phyloP scores from a whole-genome alignment of 2,888 invertebrate genomes.

The Ochlodes sylvanus region DNA sequence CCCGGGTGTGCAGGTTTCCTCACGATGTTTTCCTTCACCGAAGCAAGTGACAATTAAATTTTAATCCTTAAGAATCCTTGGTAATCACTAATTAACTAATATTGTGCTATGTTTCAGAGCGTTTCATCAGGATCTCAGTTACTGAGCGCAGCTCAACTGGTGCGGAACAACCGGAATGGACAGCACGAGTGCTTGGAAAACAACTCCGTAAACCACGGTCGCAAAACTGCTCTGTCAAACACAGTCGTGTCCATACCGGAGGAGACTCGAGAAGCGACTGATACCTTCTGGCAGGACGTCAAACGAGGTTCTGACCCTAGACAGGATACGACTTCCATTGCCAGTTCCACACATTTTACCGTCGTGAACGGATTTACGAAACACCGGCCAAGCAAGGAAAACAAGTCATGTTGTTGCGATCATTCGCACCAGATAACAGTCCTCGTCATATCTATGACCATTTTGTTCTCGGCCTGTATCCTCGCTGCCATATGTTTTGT shows the following conservation, averaged over 20 bases:
- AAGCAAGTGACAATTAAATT: too few relatives aligned
- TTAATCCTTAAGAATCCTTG: background rate
- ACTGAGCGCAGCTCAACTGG: conserved; percentile 91
- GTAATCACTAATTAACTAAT: background rate
- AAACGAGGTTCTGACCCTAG: conserved; percentile 78
- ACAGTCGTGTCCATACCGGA: conserved; percentile 76
- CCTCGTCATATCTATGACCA: conserved; percentile 92
- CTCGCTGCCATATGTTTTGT: conserved; percentile 92
- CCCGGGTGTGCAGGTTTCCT: too few relatives aligned
- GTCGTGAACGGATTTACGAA: conserved; percentile 92
- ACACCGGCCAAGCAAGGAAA: conserved; percentile 85
- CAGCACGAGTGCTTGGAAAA: conserved; percentile 66
- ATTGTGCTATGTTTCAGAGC: conserved; percentile 82
- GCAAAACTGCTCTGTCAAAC: conserved; percentile 60
- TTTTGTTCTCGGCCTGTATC: conserved; percentile 92
- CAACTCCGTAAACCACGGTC: conserved; percentile 68
- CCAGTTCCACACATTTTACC: conserved; percentile 95
- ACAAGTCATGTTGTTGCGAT: conserved; percentile 89
- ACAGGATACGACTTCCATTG: conserved; percentile 89
- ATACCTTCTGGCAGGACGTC: conserved; percentile 78
- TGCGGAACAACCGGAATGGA: conserved; percentile 75
- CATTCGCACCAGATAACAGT: conserved; percentile 92
- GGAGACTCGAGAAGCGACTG: conserved; percentile 67
- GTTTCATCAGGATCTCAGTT: conserved; percentile 92
- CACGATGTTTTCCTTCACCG: too few relatives aligned